Conservation (phyloP, 2,797 vertebrate species). For the Enteromius fasciolatus region DNA sequence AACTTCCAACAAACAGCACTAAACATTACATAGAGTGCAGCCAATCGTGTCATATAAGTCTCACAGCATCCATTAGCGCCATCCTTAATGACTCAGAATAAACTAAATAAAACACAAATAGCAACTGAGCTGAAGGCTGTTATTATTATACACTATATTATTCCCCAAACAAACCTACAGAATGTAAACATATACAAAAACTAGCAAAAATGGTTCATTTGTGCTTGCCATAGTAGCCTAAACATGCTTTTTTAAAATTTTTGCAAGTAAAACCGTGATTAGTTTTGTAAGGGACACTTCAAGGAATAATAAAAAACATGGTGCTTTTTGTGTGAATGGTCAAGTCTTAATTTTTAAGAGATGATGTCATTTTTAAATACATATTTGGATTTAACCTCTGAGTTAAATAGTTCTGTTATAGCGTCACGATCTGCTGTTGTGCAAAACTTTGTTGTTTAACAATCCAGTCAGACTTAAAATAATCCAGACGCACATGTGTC, state of each 20-base stretch:
- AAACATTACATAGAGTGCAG: slow-evolving; percentile 1
- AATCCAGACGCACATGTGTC: slow-evolving; percentile 40
- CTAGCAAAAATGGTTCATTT: too few relatives aligned
- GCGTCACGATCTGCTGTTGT: slow-evolving; percentile 4
- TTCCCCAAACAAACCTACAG: neutral
- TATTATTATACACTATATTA: neutral
- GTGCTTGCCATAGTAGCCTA: too few relatives aligned
- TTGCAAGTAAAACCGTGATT: neutral
- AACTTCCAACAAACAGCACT: slow-evolving; percentile 10
- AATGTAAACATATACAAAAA: neutral
- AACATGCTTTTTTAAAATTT: too few relatives aligned
- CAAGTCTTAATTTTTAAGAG: neutral
- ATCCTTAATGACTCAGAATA: neutral
- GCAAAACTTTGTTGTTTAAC: slow-evolving; percentile 22
- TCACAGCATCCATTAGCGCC: neutral
- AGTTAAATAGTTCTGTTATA: neutral
- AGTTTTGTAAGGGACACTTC: neutral
- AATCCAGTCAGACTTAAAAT: slow-evolving; percentile 33
- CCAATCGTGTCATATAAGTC: neutral
- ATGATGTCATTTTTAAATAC: neutral
- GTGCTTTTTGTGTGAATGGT: neutral
- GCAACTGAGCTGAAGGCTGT: neutral
- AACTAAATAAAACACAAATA: neutral
- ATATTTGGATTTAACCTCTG: neutral
- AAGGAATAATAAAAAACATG: neutral